These are phyloP conservation scores for Amniataba percoides DNA, from an alignment of 2,797 vertebrate species.

Conservation along the genomic window DNA sequence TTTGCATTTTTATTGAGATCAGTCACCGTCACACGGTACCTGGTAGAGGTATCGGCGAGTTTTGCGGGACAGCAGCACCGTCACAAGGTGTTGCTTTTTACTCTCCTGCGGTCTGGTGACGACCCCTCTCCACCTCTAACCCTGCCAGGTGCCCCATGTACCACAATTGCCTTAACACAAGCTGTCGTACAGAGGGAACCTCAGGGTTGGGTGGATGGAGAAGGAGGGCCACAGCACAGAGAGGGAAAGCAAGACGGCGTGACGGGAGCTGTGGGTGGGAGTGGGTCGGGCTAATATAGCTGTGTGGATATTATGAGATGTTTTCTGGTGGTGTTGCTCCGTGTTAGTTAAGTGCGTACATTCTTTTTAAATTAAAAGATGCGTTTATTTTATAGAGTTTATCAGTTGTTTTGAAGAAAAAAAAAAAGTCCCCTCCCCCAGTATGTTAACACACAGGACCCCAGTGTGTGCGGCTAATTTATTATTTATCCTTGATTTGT, in stretches of 20 bases:
- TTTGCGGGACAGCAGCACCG: constrained; percentile 43
- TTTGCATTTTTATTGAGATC: constrained; percentile 29
- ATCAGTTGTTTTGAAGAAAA: constrained; percentile 30
- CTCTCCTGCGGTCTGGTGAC: constrained; percentile 53
- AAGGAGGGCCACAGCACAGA: constrained; percentile 41
- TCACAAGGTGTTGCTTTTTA: constrained; percentile 31
- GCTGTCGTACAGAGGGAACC: constrained; percentile 76
- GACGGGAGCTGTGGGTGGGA: constrained; percentile 37
- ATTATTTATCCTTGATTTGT: constrained; percentile 87
- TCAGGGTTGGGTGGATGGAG: constrained; percentile 41
- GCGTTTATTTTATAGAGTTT: constrained; percentile 72
- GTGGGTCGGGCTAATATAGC: constrained; percentile 64
- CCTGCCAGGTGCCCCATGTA: constrained; percentile 65
- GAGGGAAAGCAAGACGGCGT: constrained; percentile 1
- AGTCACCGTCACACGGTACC: constrained; percentile 16
- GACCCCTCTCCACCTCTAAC: constrained; percentile 30
- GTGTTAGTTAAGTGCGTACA: constrained; percentile 83
- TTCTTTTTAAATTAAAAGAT: constrained; percentile 69
- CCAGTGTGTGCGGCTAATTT: constrained; percentile 84
- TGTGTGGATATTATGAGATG: constrained; percentile 80
- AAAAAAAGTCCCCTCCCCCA: constrained; percentile 35
- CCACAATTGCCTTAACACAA: constrained; percentile 87
- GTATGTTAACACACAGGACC: constrained; percentile 77
- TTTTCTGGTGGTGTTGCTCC: constrained; percentile 85
- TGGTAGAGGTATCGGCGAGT: background rate